Conservation (phyloP, 2,113 vertebrate species). For the Ochotona princeps region DNA sequence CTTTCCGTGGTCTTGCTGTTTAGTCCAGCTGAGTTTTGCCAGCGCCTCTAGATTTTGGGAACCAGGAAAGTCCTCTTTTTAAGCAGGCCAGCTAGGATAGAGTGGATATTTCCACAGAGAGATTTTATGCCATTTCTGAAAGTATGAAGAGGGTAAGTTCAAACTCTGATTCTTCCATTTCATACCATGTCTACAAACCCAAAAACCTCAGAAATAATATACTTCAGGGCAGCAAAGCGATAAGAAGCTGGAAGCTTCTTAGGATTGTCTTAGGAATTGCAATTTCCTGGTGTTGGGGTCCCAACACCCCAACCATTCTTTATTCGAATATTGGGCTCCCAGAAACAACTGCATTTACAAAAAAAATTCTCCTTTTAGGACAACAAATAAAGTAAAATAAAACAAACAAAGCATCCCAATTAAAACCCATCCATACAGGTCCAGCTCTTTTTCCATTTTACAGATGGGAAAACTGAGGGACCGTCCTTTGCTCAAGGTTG, state of each 20-base stretch:
- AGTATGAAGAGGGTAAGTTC: not conserved
- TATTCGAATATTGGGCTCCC: not conserved
- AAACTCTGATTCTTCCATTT: not conserved
- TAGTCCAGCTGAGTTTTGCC: not conserved
- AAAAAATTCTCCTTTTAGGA: not conserved
- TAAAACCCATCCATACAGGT: not conserved
- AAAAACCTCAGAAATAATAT: not conserved
- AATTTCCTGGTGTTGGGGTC: not conserved
- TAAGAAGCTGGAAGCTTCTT: not conserved
- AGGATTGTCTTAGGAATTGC: not conserved
- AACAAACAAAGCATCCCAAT: not conserved
- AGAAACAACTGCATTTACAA: not conserved
- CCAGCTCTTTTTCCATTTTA: not conserved
- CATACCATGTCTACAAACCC: not conserved
- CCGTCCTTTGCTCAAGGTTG: not conserved
- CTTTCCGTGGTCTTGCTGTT: not conserved
- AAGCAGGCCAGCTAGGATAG: not conserved
- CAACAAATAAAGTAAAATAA: not conserved
- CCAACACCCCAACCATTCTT: not conserved
- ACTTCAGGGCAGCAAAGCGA: not conserved
- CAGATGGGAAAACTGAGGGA: not conserved
- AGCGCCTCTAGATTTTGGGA: not conserved
- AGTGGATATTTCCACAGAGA: not conserved
- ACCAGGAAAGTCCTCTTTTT: not conserved
- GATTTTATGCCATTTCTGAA: not conserved